A percentile compares a stretch with the other conserved stretches of the same genome.
These are phyloP conservation scores for Anisognathus igniventris DNA, from an alignment of 2,797 vertebrate genomes.

Conservation along the genomic window DNA sequence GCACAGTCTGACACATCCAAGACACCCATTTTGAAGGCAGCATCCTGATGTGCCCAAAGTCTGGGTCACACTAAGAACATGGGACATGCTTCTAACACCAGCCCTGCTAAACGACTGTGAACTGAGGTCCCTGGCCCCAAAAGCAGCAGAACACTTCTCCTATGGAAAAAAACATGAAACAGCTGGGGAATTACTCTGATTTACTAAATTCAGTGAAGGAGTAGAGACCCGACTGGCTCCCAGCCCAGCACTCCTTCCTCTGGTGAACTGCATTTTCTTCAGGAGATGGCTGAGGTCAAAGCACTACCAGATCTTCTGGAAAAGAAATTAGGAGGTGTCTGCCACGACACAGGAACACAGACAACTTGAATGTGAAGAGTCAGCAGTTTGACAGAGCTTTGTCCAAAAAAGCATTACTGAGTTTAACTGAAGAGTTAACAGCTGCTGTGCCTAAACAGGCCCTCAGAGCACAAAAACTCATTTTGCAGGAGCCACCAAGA, in stretches of 20 bases:
- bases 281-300: not conserved
- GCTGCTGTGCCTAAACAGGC: not conserved
- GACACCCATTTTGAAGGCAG: not conserved
- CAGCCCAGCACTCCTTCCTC: conserved; percentile 9
- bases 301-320: not conserved
- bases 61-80: not conserved
- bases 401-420: not conserved
- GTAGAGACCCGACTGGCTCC: not conserved
- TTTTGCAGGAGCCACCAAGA: not conserved
- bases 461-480: not conserved
- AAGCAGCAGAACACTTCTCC: not conserved
- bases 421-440: not conserved
- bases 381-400: not conserved
- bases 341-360: not conserved
- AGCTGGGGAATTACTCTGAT: not conserved
- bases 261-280: not conserved
- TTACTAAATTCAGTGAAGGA: not conserved
- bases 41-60: not conserved
- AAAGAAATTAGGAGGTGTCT: not conserved
- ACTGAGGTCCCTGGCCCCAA: not conserved
- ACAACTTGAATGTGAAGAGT: not conserved
- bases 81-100: not conserved
- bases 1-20: not conserved
- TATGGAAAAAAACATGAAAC: not conserved
- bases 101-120: not conserved